phyloP scores from a whole-genome alignment of 2,888 invertebrate species.

The Sericinus montela region DNA sequence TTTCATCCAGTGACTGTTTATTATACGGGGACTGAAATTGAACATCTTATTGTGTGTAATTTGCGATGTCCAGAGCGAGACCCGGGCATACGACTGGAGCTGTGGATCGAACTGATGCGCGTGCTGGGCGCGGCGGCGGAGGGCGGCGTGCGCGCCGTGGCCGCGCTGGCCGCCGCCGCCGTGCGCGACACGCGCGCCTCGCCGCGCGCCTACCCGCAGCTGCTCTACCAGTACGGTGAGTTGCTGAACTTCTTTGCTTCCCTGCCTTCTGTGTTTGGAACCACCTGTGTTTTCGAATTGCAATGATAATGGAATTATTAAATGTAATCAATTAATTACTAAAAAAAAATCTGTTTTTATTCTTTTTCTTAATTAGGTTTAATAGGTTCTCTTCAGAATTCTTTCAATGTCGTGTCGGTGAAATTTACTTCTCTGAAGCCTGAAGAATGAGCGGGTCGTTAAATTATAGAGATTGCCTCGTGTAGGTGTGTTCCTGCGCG shows the following conservation, averaged over 20 bases:
- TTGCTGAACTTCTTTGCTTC: too few relatives aligned
- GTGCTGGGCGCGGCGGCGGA: conserved; percentile 26
- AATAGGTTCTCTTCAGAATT: too few relatives aligned
- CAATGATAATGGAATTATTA: too few relatives aligned
- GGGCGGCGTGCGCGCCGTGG: conserved; percentile 22
- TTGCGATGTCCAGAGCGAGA: conserved; percentile 27
- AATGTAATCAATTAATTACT: too few relatives aligned
- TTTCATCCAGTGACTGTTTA: too few relatives aligned
- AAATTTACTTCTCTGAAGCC: too few relatives aligned
- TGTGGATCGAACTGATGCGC: conserved; percentile 43
- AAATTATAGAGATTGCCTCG: not conserved
- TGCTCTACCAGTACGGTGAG: conserved; percentile 45
- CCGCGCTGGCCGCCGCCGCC: conserved; percentile 30
- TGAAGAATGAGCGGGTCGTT: too few relatives aligned
- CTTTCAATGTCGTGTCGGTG: too few relatives aligned
- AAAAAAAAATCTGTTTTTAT: not conserved
- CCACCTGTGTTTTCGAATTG: too few relatives aligned
- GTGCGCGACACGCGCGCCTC: conserved; percentile 26
- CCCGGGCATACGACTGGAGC: conserved; percentile 28
- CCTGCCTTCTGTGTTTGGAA: too few relatives aligned
- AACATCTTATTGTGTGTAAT: not conserved
- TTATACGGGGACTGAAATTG: too few relatives aligned
- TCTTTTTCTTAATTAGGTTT: too few relatives aligned
- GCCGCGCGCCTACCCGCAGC: conserved; percentile 40
- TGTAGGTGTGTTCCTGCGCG: conserved; percentile 66